Percentiles rank a stretch among this genome's conserved stretches.
These are phyloP conservation scores for Poeciliopsis paucimaculata DNA, from an alignment of 2,797 vertebrate genomes.

Conservation along the genomic window DNA sequence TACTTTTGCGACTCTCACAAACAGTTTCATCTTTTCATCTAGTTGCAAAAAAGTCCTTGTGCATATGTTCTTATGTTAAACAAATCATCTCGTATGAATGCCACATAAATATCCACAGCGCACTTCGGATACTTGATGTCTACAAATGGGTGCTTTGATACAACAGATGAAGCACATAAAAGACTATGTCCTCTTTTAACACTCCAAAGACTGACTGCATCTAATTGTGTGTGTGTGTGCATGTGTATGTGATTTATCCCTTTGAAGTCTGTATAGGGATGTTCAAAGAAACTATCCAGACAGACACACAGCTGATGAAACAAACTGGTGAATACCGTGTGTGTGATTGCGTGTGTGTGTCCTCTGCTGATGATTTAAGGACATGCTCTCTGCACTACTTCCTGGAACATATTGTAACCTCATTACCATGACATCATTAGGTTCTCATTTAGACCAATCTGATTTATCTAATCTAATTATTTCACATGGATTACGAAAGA, in stretches of 20 bases:
- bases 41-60: background rate
- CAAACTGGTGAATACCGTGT: constrained; percentile 35
- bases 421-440: constrained; percentile 78
- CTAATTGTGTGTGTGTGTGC: background rate
- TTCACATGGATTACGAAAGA: constrained; percentile 64
- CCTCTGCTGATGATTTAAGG: constrained; percentile 38
- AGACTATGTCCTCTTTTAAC: constrained; percentile 17
- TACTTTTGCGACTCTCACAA: background rate
- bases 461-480: constrained; percentile 75
- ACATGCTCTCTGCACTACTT: constrained; percentile 57
- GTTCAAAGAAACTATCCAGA: constrained; percentile 42
- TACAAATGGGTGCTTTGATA: constrained; percentile 11
- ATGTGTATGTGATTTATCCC: constrained; percentile 7
- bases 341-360: constrained; percentile 17
- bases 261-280: constrained; percentile 45
- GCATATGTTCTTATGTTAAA: background rate
- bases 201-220: constrained; percentile 13
- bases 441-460: constrained; percentile 78
- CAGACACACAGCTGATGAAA: constrained; percentile 50
- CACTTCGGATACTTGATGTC: constrained; percentile 6
- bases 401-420: constrained; percentile 79
- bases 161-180: constrained; percentile 14
- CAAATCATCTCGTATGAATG: background rate
- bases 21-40: background rate
- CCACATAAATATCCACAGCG: background rate